These are phyloP conservation scores for Pogonomyrmex barbatus DNA, from an alignment of 1,140 invertebrate species.

Conservation along the genomic window DNA sequence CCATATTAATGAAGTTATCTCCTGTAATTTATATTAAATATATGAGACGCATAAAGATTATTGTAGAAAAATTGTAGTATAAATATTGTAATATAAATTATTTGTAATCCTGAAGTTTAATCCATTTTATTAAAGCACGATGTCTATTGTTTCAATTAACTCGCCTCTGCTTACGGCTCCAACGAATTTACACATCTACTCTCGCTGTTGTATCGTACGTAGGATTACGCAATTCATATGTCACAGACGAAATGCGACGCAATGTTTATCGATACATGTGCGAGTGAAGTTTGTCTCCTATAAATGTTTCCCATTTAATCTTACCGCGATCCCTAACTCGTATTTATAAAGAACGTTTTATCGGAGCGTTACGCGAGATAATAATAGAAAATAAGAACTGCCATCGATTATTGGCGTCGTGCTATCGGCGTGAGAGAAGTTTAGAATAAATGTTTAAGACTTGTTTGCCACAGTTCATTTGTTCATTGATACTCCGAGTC, in stretches of 20 bases:
- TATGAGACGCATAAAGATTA: background rate
- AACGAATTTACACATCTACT: background rate
- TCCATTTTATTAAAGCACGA: background rate
- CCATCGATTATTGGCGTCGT: background rate
- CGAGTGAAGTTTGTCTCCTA: background rate
- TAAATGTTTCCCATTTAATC: constrained; percentile 21
- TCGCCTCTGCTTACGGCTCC: background rate
- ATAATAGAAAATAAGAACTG: constrained; percentile 23
- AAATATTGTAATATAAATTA: background rate
- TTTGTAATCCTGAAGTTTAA: background rate
- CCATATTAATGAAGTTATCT: background rate
- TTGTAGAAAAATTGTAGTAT: background rate
- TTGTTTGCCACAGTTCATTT: background rate
- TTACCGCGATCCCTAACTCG: background rate
- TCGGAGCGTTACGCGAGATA: background rate
- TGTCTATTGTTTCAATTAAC: background rate
- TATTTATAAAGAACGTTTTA: constrained; percentile 29
- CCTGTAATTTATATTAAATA: background rate
- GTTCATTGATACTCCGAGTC: background rate
- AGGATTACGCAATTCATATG: background rate
- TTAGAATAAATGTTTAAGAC: background rate
- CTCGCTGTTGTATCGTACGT: background rate
- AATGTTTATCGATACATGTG: background rate
- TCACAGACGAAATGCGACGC: background rate
- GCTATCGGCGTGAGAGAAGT: background rate